These are phyloP conservation scores for Petrocephalus microphthalmus DNA, from an alignment of 2,113 vertebrate species.

Conservation along the genomic window DNA sequence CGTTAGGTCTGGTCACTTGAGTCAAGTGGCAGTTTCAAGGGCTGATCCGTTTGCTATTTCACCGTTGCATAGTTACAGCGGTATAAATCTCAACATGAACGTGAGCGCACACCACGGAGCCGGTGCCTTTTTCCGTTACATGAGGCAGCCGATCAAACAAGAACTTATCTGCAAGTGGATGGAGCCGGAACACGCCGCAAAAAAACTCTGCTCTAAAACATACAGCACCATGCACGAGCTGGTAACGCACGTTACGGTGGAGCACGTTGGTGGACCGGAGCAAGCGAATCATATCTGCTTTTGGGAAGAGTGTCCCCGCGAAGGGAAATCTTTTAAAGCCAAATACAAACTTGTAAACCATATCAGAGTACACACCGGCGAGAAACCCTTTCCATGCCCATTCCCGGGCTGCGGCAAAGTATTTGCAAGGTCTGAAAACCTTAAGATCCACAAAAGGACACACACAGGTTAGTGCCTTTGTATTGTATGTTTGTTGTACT, in stretches of 20 bases:
- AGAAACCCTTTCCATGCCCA: conserved; percentile 97
- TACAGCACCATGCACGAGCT: conserved; percentile 98
- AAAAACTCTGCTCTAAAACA: conserved; percentile 92
- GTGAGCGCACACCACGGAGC: conserved; percentile 81
- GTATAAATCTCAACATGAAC: conserved; percentile 87
- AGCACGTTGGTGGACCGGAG: conserved; percentile 97
- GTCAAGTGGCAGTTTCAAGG: conserved; percentile 81
- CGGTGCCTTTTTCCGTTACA: conserved; percentile 96
- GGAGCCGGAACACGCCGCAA: conserved; percentile 72
- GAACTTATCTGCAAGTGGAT: conserved; percentile 98
- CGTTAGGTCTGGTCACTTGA: conserved; percentile 87
- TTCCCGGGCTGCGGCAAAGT: conserved; percentile 99
- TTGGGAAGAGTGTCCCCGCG: conserved; percentile 97
- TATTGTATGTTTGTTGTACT: neutral
- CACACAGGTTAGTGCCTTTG: conserved; percentile 88
- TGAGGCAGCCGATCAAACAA: conserved; percentile 97
- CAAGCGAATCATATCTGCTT: conserved; percentile 94
- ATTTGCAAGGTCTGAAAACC: conserved; percentile 96
- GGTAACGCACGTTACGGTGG: conserved; percentile 95
- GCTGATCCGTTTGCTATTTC: conserved; percentile 84
- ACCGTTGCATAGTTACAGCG: conserved; percentile 80
- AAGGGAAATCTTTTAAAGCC: conserved; percentile 98
- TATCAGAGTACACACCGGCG: conserved; percentile 97
- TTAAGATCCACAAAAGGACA: conserved; percentile 99
- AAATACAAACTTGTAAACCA: conserved; percentile 99